phyloP scores from a whole-genome alignment of 2,797 vertebrate genomes.

The Malurus leucopterus region DNA sequence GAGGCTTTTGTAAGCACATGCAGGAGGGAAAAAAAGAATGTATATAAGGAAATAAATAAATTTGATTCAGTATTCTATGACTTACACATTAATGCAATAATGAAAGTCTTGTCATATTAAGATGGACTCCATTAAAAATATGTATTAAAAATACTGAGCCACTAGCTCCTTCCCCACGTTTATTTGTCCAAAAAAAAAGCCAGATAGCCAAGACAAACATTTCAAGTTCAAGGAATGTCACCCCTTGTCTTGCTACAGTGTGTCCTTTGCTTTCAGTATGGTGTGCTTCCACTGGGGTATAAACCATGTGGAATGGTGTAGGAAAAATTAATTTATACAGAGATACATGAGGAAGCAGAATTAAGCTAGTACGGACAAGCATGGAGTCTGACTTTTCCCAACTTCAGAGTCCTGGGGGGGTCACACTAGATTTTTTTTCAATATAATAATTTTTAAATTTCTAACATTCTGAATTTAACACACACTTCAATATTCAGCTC shows the following conservation, averaged over 20 bases:
- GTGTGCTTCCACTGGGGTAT: neutral
- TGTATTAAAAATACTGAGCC: neutral
- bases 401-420: neutral
- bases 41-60: neutral
- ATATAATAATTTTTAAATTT: neutral
- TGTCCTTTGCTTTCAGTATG: neutral
- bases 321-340: neutral
- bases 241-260: neutral
- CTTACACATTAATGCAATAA: neutral
- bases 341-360: neutral
- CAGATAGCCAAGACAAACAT: neutral
- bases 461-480: fast-evolving
- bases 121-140: neutral
- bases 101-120: neutral
- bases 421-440: neutral
- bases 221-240: neutral
- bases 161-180: neutral
- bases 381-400: neutral
- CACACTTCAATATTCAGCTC: neutral
- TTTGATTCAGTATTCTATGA: neutral
- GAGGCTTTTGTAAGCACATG: neutral
- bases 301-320: neutral
- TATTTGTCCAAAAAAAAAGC: neutral
- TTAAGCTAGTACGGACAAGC: neutral
- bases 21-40: neutral